Evolutionary conservation across 1,140 invertebrate genomes (phyloP), one percentile per base, ranked within the genome.

Genomic region (Phymorhynchus buccinoides): DNA sequence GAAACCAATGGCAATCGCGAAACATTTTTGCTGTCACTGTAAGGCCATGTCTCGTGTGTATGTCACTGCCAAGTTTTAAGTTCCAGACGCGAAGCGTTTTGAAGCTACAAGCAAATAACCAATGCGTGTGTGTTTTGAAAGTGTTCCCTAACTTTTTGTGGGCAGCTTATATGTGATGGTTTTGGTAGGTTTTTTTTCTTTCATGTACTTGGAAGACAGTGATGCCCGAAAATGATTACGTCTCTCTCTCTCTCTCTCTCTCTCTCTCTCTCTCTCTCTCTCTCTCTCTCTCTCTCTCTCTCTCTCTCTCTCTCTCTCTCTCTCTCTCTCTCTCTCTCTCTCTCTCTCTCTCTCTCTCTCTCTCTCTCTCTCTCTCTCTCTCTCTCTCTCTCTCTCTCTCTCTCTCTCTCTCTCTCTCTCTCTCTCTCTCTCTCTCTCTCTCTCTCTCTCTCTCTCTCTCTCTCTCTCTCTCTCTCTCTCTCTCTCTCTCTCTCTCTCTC

Each of bases 281-380:
- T 71, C 52, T 7, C 16, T 39, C 2, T 35, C 56, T 66, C 62
- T 82, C 81, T 68, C 81, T 83, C 32, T 62, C 32, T 39, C 32
- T 83, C 56, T 66, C 30, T 83, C 35, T 83, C 32, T 83, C 52
- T 62, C 27, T 81, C 48, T 81, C 39, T 56, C 48, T 81, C 18
- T 81, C 48, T 81, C n/a, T 81, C 41, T 81, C 39, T n/a, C 48
- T 44, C 6, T n/a, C 78, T 80, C 14, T n/a, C 78, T 56, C 18
- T 81, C 48, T 81, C 18, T 48, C 48, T 44, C n/a, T 81, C 48
- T 81, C 39, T 48, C 79, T 48, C 41, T 56, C 16, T 73, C 35
- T 44, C 6, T 80, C 35, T 39, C 14, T 37, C 35, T 80, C 14
- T 44, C 35, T 80, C 9, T 80, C 35, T 80, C 9, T 80, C 78